A percentile compares a stretch with the other conserved stretches of the same genome.
phyloP scores from a whole-genome alignment of 2,888 invertebrate species.

The Mythimna vitellina region DNA sequence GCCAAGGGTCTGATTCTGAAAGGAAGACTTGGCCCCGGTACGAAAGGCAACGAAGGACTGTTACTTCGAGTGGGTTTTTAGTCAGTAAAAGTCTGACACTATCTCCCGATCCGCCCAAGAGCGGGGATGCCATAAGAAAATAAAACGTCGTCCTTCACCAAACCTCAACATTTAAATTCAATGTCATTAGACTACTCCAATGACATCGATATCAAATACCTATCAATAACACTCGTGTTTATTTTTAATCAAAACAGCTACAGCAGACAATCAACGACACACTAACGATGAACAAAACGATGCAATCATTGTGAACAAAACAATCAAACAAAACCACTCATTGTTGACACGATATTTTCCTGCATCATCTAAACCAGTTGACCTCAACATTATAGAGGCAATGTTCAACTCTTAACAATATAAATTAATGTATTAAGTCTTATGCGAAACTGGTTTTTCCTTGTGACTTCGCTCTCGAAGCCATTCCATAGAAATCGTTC shows the following conservation, averaged over 20 bases:
- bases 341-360: conserved; percentile 39
- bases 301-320: conserved; percentile 9
- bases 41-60: no score
- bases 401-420: background rate
- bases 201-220: background rate
- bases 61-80: no score
- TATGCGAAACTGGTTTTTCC: no score
- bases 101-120: no score
- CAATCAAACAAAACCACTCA: conserved; percentile 39
- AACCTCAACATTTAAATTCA: conserved; percentile 3
- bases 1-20: no score
- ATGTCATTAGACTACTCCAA: background rate
- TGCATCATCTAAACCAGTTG: conserved; percentile 22
- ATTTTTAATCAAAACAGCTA: conserved; percentile 16
- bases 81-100: no score
- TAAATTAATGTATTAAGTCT: no score
- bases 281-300: conserved; percentile 17
- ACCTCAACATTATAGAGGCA: conserved; percentile 30
- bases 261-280: conserved; percentile 6
- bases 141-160: background rate
- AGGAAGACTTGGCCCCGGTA: no score
- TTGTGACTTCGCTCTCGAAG: no score
- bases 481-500: no score
- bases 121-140: no score
- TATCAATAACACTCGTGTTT: conserved; percentile 4